Evolutionary conservation across 2,888 invertebrate genomes (phyloP), one percentile per base, ranked within the genome.

Genomic region (Crocallis elinguaria): DNA sequence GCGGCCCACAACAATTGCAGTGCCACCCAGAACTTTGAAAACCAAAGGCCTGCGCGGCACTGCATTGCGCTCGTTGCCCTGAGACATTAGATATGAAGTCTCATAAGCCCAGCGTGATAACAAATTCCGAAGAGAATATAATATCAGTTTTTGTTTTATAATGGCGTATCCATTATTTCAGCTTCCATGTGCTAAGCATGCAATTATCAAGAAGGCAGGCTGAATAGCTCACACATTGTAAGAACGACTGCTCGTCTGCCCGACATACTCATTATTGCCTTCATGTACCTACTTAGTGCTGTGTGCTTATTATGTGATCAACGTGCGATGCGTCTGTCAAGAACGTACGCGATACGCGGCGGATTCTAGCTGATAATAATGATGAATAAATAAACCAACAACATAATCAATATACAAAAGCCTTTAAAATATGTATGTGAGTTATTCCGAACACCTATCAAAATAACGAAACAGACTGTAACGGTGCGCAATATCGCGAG

Each of bases 391-490:
- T 12, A 35, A 25, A 25, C 3, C 11, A 12, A 12, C 5, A 29
- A 12, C 29, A 8, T 7, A 4, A 19, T 19, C 19, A 19, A 19
- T 4, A 4, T 4, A 19, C 3, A 3, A 4, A 6, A 19, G 3
- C 19, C 19, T 19, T 19, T 19, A 4, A 19, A 19, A 6, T 3
- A 19, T 6, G 6, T 19, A 6, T 4, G 3, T 3, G 3, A 19
- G 19, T 17, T 0, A 30, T 35, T 12, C 11, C 12, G 25, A 43
- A 37, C 23, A 44, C 25, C 37, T 14, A 38, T 39, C 45, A 52
- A 53, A 43, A 43, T 38, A 67, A 63, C 52, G 54, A 50, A 57
- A 60, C 44, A 52, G 57, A 46, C 21, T 30, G 44, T 45, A 45
- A 38, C 41, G 30, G 33, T 35, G 39, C 21, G 49, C 45, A 50